Evolutionary conservation across 2,888 invertebrate genomes (phyloP).

Genomic region (Torymus texanus): DNA sequence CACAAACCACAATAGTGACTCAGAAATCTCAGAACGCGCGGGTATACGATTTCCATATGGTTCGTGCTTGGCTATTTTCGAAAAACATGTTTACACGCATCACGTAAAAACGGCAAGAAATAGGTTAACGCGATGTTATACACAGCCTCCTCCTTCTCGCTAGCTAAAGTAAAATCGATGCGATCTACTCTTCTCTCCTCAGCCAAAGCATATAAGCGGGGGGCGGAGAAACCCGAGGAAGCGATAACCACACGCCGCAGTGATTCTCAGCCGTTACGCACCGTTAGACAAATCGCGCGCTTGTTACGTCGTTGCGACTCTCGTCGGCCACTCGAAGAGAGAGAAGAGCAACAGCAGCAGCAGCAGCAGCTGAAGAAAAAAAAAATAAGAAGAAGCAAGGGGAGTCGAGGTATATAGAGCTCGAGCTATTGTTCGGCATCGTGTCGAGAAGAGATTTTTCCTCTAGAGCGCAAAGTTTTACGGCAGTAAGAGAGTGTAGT

Average conservation of each 20-base stretch:
- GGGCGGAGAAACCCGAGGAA: constrained; percentile 14
- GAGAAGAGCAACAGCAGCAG: not conserved
- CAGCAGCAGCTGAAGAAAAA: not conserved
- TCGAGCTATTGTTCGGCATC: not conserved
- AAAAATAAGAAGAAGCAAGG: not conserved
- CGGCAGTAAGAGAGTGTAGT: not conserved
- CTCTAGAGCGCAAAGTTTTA: not conserved
- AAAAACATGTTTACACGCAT: constrained; percentile 9
- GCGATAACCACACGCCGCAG: not conserved
- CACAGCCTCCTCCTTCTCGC: too few species aligned
- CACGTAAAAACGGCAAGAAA: not conserved
- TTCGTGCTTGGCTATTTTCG: too few species aligned
- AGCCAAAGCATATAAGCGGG: not conserved
- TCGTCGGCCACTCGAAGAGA: not conserved
- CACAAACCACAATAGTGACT: too few species aligned
- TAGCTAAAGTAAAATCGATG: constrained; percentile 16
- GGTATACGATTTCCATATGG: too few species aligned
- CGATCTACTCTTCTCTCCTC: not conserved
- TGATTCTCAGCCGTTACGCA: constrained; percentile 30
- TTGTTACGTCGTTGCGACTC: not conserved
- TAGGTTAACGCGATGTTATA: constrained; percentile 16
- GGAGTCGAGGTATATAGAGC: too few species aligned
- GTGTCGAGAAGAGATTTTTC: constrained; percentile 17
- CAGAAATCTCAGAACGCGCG: too few species aligned
- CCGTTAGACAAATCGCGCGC: constrained; percentile 37